phyloP scores from a whole-genome alignment of 2,113 vertebrate genomes.

The Mormyrus iriodes region DNA sequence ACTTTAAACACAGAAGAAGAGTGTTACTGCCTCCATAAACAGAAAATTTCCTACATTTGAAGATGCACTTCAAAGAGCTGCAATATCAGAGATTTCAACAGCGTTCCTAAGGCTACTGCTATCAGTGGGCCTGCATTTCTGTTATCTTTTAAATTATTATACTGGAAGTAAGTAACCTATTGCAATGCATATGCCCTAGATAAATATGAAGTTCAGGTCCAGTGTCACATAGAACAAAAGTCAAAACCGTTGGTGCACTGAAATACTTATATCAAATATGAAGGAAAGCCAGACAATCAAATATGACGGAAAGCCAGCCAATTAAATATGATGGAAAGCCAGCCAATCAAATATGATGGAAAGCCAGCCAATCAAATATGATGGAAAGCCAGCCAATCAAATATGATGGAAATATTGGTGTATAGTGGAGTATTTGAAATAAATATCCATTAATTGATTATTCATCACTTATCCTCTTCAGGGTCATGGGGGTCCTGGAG shows the following conservation, averaged over 20 bases:
- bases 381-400: too few species aligned
- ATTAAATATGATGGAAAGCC: too few species aligned
- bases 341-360: too few species aligned
- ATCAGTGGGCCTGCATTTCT: not conserved
- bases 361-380: too few species aligned
- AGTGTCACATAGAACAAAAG: not conserved
- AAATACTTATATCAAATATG: not conserved
- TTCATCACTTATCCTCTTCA: not conserved
- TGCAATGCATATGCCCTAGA: not conserved
- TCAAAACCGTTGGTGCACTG: not conserved
- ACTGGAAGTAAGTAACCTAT: not conserved
- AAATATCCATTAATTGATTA: not conserved
- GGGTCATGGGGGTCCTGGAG: not conserved
- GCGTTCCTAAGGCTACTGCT: not conserved
- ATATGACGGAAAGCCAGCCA: too few species aligned
- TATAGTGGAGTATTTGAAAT: too few species aligned
- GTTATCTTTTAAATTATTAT: not conserved
- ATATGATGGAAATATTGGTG: too few species aligned
- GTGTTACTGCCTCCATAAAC: not conserved
- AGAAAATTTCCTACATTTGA: not conserved
- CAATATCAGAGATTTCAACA: not conserved
- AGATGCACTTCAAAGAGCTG: not conserved
- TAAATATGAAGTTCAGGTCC: not conserved
- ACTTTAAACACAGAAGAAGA: not conserved
- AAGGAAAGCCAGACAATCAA: not conserved